These are phyloP conservation scores for Antennarius maculatus DNA, from an alignment of 2,797 vertebrate species.

Conservation along the genomic window DNA sequence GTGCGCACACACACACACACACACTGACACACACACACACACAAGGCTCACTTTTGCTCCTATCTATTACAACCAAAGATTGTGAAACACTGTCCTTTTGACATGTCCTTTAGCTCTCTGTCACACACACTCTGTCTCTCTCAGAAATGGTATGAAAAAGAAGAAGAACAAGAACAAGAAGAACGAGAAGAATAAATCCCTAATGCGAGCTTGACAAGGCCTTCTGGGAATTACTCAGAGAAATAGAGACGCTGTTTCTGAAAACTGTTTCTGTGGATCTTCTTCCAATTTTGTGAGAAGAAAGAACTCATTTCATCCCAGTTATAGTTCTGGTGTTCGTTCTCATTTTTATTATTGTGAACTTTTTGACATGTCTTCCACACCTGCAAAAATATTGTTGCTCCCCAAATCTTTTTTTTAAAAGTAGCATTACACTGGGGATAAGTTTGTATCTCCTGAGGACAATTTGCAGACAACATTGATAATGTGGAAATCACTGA, in stretches of 20 bases:
- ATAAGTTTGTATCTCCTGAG: too few relatives aligned
- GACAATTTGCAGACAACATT: too few relatives aligned
- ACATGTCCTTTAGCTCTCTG: conserved; percentile 36
- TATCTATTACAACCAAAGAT: conserved; percentile 19
- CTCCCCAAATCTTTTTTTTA: too few relatives aligned
- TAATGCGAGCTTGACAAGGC: conserved; percentile 11
- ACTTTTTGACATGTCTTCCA: not conserved
- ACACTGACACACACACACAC: conserved; percentile 20
- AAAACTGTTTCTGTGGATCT: conserved; percentile 13
- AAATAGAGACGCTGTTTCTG: conserved; percentile 10
- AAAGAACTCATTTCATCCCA: conserved; percentile 1
- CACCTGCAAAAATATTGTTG: not conserved
- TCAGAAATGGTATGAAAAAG: conserved; percentile 8
- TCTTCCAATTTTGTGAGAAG: conserved; percentile 7
- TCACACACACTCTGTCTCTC: conserved; percentile 28
- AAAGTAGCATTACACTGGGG: too few relatives aligned
- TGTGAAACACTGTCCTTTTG: conserved; percentile 9
- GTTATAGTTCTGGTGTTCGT: not conserved
- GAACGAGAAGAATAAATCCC: not conserved
- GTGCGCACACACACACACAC: conserved; percentile 11
- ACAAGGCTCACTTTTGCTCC: conserved; percentile 16
- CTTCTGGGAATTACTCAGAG: conserved; percentile 11
- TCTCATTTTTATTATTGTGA: not conserved
- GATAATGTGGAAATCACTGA: too few relatives aligned
- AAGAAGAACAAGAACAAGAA: not conserved